A percentile compares a stretch with the other conserved stretches of the same genome.
These are phyloP conservation scores for Isurus oxyrinchus DNA, from an alignment of 2,113 vertebrate genomes.

Conservation along the genomic window DNA sequence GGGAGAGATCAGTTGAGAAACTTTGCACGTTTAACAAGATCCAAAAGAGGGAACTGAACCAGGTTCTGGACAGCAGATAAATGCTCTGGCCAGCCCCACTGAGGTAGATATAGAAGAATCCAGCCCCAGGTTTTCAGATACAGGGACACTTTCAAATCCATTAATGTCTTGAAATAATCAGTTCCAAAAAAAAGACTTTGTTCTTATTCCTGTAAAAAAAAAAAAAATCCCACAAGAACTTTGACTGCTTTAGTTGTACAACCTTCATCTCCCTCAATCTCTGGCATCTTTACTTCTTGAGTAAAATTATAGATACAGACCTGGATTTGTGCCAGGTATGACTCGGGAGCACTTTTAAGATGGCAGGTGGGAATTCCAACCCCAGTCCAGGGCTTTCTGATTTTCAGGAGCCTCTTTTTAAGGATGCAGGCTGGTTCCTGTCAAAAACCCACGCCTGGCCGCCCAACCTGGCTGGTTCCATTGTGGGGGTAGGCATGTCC, in stretches of 20 bases:
- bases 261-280: background rate
- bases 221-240: background rate
- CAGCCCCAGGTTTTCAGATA: background rate
- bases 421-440: no score
- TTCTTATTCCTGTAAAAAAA: background rate
- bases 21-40: background rate
- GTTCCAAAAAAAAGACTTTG: background rate
- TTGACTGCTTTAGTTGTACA: background rate
- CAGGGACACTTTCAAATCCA: background rate
- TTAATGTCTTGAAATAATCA: background rate
- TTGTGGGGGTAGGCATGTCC: no score
- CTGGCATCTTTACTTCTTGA: background rate
- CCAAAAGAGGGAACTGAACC: background rate
- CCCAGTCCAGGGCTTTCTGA: no score
- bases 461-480: no score
- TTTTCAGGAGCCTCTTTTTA: no score
- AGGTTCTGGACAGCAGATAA: background rate
- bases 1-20: background rate
- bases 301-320: background rate
- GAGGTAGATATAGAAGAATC: background rate
- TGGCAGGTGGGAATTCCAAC: no score
- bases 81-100: background rate
- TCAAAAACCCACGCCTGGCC: no score
- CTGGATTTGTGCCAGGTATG: no score
- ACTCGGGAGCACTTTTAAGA: no score